Evolutionary conservation across 1,140 invertebrate species (phyloP).

Genomic region (Metaphire vulgaris): DNA sequence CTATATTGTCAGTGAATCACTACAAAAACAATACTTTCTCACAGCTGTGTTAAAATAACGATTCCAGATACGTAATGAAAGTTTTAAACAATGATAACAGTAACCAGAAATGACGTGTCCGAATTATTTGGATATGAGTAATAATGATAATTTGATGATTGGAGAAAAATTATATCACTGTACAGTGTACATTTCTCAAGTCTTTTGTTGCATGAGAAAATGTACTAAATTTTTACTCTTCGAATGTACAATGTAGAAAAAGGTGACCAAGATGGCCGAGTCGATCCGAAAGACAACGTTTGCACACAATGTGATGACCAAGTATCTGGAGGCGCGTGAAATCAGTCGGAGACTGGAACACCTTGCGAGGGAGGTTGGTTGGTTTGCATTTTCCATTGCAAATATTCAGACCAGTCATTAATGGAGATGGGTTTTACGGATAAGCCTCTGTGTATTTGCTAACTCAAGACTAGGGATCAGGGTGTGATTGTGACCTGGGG

Average conservation of each 20-base stretch:
- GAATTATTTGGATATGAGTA: neutral
- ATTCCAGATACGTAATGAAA: neutral
- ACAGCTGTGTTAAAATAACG: neutral
- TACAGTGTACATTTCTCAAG: too few species aligned
- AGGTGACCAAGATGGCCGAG: neutral
- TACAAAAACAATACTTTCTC: too few species aligned
- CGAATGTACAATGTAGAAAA: neutral
- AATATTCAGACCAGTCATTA: neutral
- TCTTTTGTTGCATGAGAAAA: too few species aligned
- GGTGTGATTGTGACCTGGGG: too few species aligned
- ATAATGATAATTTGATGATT: neutral
- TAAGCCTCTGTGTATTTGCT: too few species aligned
- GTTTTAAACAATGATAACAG: neutral
- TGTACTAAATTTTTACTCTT: too few species aligned
- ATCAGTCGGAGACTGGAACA: constrained; percentile 4
- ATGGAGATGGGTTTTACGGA: too few species aligned
- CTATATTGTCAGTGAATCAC: constrained; percentile 23
- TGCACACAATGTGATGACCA: neutral
- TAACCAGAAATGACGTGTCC: neutral
- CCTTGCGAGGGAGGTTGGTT: constrained; percentile 10
- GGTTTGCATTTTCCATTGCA: neutral
- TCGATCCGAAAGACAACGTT: neutral
- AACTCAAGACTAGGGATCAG: too few species aligned
- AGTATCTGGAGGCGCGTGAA: constrained; percentile 4
- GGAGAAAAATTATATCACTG: neutral